Percentiles rank a stretch among this genome's conserved stretches.
Evolutionary conservation across 2,888 invertebrate species (phyloP).

Genomic region (Dexiosoma caninum): DNA sequence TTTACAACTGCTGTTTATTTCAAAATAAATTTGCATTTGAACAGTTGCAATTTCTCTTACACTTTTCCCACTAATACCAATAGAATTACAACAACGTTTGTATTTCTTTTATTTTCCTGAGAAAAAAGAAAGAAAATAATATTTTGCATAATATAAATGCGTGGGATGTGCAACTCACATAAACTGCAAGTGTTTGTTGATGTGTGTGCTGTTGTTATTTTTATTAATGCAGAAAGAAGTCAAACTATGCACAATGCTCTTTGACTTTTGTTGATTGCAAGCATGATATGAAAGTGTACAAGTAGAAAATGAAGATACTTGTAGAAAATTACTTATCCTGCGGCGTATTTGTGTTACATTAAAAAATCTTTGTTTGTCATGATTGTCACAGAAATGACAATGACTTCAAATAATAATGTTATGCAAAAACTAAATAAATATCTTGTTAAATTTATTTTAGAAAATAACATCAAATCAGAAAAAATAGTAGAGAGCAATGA

Average conservation of each 20-base stretch:
- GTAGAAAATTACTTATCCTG: slow-evolving; percentile 9
- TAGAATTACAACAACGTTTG: background rate
- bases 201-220: background rate
- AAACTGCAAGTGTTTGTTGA: background rate
- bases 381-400: background rate
- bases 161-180: background rate
- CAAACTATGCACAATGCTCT: slow-evolving; percentile 20
- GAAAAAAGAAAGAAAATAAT: too few relatives aligned
- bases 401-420: background rate
- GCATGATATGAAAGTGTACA: slow-evolving; percentile 1
- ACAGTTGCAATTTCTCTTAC: background rate
- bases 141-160: background rate
- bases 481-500: too few relatives aligned
- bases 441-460: too few relatives aligned
- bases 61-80: background rate
- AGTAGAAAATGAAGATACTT: background rate
- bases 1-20: background rate
- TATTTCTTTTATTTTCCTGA: background rate
- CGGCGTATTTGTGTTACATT: slow-evolving; percentile 9
- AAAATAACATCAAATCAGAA: too few relatives aligned
- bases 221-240: slow-evolving; percentile 23
- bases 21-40: slow-evolving; percentile 16
- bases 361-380: background rate
- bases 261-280: slow-evolving; percentile 40
- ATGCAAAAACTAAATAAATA: background rate